phyloP scores from a whole-genome alignment of 2,113 vertebrate species.

The Hydropotes inermis region DNA sequence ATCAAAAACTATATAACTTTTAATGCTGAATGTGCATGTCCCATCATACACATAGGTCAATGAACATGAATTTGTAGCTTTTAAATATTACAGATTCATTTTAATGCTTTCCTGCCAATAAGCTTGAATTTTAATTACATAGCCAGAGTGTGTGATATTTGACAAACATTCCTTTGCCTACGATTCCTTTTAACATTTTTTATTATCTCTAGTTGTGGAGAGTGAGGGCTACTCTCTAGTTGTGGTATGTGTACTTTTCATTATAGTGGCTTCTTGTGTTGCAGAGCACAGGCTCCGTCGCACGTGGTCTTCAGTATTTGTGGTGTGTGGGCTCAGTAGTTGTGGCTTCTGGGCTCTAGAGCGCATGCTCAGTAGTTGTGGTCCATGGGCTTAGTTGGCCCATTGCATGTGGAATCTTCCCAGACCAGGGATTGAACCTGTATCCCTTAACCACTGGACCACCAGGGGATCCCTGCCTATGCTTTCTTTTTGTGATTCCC shows the following conservation, averaged over 20 bases:
- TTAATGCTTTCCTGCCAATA: not conserved
- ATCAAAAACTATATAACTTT: not conserved
- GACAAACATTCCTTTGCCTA: not conserved
- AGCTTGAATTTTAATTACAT: slow-evolving; percentile 17
- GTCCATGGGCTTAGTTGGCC: not conserved
- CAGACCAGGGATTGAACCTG: not conserved
- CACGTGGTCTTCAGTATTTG: not conserved
- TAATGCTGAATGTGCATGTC: not conserved
- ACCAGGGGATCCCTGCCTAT: not conserved
- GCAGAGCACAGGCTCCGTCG: not conserved
- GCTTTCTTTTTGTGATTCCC: not conserved
- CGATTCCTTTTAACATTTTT: not conserved
- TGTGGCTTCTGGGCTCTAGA: not conserved
- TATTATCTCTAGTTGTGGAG: not conserved
- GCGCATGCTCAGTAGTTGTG: not conserved
- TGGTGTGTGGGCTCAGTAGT: accelerated
- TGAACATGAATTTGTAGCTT: not conserved
- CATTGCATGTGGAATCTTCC: not conserved
- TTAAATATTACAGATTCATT: not conserved
- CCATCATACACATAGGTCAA: not conserved
- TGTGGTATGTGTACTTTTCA: not conserved
- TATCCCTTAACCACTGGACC: not conserved
- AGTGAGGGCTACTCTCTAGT: not conserved
- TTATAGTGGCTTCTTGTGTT: not conserved
- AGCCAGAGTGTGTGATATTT: not conserved